Percentiles rank a stretch among this genome's conserved stretches.
phyloP scores from a whole-genome alignment of 2,113 vertebrate genomes.

The Rynchops niger region DNA sequence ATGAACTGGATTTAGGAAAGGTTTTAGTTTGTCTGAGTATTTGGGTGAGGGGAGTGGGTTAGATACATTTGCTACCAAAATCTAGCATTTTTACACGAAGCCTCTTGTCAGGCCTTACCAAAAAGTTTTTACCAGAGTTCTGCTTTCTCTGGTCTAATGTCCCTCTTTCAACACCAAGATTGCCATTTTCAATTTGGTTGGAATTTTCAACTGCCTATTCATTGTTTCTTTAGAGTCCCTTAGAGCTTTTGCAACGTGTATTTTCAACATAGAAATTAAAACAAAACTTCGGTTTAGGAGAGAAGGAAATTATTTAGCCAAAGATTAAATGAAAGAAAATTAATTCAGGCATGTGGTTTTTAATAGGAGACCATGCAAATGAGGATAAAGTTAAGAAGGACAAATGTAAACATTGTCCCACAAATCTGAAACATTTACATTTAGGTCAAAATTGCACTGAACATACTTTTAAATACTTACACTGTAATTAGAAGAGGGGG shows the following conservation, averaged over 20 bases:
- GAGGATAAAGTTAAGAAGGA: not conserved
- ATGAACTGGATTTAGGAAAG: not conserved
- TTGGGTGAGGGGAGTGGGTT: not conserved
- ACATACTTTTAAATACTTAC: not conserved
- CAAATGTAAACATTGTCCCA: not conserved
- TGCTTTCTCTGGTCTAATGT: not conserved
- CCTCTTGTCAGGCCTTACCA: not conserved
- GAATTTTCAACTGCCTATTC: not conserved
- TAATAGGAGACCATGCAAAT: not conserved
- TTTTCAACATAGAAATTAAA: not conserved
- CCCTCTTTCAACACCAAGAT: not conserved
- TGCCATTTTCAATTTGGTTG: not conserved
- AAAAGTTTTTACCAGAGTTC: not conserved
- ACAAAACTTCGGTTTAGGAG: not conserved
- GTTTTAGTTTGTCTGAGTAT: not conserved
- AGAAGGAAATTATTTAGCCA: not conserved
- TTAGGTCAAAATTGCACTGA: not conserved
- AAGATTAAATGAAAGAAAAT: not conserved
- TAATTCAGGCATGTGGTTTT: not conserved
- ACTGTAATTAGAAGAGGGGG: not conserved
- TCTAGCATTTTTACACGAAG: not conserved
- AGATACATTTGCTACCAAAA: not conserved
- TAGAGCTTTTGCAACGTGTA: not conserved
- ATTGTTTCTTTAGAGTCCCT: not conserved
- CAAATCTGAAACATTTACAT: not conserved